Evolutionary conservation across 2,888 invertebrate species (phyloP).

Genomic region (Lasioglossum figueresi): DNA sequence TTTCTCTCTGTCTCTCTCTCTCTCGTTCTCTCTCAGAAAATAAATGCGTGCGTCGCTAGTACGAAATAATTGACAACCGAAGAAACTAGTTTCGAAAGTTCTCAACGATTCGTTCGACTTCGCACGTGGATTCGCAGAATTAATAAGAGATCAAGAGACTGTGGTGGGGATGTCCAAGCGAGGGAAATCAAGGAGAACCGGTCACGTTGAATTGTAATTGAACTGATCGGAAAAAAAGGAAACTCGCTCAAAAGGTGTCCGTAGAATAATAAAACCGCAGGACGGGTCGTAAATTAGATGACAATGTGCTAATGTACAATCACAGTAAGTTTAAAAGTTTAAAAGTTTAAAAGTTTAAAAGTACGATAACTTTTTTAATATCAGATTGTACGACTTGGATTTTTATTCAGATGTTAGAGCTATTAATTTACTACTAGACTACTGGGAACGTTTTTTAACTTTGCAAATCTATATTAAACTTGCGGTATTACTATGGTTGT

Average conservation of each 20-base stretch:
- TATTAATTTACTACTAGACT: too few species aligned
- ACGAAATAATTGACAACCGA: neutral
- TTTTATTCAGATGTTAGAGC: too few species aligned
- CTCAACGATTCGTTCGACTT: neutral
- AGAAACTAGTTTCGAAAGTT: neutral
- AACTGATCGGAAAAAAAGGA: neutral
- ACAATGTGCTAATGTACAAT: neutral
- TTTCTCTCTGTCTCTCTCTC: constrained; percentile 39
- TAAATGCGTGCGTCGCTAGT: constrained; percentile 30
- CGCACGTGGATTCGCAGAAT: constrained; percentile 30
- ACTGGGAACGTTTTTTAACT: too few species aligned
- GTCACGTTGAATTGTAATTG: constrained; percentile 5
- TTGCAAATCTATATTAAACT: too few species aligned
- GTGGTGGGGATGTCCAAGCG: neutral
- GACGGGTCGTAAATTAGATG: constrained; percentile 22
- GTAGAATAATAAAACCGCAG: neutral
- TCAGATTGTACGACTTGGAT: too few species aligned
- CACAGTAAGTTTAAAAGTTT: too few species aligned
- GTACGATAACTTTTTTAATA: too few species aligned
- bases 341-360: too few species aligned
- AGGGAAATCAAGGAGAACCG: constrained; percentile 17
- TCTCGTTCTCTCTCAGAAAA: constrained; percentile 28
- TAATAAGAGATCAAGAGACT: constrained; percentile 1
- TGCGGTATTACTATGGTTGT: too few species aligned
- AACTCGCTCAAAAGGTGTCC: neutral